Percentiles rank a stretch among this genome's conserved stretches.
These are phyloP conservation scores for Sciurus vulgaris DNA, from an alignment of 2,797 vertebrate species.

Conservation along the genomic window DNA sequence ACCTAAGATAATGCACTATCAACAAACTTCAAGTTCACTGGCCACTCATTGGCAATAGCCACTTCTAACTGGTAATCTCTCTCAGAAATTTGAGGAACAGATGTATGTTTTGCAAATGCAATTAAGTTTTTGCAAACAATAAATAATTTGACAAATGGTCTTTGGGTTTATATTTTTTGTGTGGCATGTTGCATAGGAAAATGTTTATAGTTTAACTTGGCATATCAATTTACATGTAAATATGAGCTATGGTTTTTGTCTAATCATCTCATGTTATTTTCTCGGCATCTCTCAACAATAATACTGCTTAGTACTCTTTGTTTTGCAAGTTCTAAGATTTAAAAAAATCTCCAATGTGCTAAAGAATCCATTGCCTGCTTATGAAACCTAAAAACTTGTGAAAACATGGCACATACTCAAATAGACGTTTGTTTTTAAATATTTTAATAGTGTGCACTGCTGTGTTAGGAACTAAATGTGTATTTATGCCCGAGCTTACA, in stretches of 20 bases:
- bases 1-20: neutral
- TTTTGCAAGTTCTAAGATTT: slow-evolving; percentile 71
- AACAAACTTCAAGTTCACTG: neutral
- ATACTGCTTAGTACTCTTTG: slow-evolving; percentile 55
- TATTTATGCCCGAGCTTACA: slow-evolving; percentile 58
- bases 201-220: slow-evolving; percentile 64
- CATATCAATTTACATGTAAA: slow-evolving; percentile 60
- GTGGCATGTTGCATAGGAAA: slow-evolving; percentile 44
- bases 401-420: slow-evolving; percentile 77
- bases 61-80: neutral
- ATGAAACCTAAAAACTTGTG: slow-evolving; percentile 74
- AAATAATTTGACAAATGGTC: slow-evolving; percentile 69
- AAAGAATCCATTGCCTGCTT: slow-evolving; percentile 69
- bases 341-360: slow-evolving; percentile 73
- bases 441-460: slow-evolving; percentile 53
- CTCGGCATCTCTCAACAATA: slow-evolving; percentile 75
- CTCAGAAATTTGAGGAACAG: slow-evolving; percentile 39
- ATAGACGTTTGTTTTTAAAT: slow-evolving; percentile 76
- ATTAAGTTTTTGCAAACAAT: slow-evolving; percentile 46
- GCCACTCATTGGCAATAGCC: neutral
- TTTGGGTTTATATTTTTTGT: slow-evolving; percentile 32
- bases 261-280: slow-evolving; percentile 78
- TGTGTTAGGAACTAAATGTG: slow-evolving; percentile 77
- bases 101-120: slow-evolving; percentile 41
- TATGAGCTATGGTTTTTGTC: slow-evolving; percentile 75